Evolutionary conservation across 2,113 vertebrate species (phyloP).

Genomic region (Corythornis madagascariensis): DNA sequence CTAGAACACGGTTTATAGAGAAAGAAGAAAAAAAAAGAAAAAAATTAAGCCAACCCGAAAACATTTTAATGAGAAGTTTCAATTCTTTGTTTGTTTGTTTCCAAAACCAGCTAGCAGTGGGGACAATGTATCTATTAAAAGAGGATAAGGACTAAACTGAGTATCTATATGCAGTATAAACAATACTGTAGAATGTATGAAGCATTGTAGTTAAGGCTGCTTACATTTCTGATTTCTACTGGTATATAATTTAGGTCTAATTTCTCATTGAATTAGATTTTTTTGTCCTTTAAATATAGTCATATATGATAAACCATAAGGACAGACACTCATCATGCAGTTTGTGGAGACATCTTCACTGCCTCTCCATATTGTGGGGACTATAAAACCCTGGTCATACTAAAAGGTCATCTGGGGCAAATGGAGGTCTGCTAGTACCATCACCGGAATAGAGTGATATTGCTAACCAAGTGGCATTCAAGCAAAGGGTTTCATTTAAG

Average conservation of each 20-base stretch:
- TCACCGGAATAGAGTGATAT: not conserved
- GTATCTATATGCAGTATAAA: not conserved
- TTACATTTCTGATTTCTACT: not conserved
- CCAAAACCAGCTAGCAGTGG: not conserved
- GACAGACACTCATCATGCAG: not conserved
- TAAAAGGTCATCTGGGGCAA: accelerated
- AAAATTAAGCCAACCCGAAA: not conserved
- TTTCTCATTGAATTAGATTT: not conserved
- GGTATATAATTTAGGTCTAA: not conserved
- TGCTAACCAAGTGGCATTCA: not conserved
- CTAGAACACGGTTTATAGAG: not conserved
- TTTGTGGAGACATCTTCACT: accelerated
- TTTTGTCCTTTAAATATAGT: not conserved
- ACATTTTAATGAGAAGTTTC: not conserved
- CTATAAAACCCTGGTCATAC: not conserved
- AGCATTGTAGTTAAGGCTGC: not conserved
- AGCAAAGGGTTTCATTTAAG: not conserved
- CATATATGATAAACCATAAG: not conserved
- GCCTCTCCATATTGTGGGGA: not conserved
- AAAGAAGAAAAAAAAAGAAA: not conserved
- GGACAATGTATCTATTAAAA: not conserved
- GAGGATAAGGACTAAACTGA: not conserved
- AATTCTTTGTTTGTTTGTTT: not conserved
- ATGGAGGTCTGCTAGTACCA: too few relatives aligned
- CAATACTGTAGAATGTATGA: not conserved